These are phyloP conservation scores for Araneus ventricosus DNA, from an alignment of 1,140 invertebrate species.

Conservation along the genomic window DNA sequence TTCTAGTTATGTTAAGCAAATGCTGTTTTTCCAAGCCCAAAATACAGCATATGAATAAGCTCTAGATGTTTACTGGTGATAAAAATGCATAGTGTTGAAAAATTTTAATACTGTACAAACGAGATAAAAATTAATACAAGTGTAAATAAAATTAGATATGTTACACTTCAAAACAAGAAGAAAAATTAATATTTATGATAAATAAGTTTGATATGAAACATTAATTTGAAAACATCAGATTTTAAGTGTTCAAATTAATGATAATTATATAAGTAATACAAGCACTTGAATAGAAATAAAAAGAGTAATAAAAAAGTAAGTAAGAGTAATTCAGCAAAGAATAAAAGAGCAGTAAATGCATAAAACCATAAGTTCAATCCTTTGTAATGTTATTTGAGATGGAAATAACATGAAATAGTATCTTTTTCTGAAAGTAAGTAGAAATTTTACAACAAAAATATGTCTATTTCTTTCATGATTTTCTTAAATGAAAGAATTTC, in stretches of 20 bases:
- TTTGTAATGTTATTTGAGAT: no score
- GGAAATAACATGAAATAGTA: no score
- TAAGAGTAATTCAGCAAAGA: background rate
- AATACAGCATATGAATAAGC: slow-evolving; percentile 13
- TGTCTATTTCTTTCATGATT: no score
- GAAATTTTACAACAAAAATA: no score
- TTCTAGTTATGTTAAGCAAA: background rate
- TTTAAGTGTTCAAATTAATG: no score
- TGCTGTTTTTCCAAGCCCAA: background rate
- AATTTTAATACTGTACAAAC: background rate
- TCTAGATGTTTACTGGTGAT: background rate
- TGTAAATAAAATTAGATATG: background rate
- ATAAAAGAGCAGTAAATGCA: background rate
- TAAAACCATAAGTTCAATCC: background rate
- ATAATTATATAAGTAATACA: background rate
- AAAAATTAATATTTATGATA: no score
- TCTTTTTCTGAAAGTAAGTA: no score
- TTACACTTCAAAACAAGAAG: background rate
- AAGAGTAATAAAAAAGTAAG: background rate
- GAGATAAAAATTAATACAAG: background rate
- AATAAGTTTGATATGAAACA: no score
- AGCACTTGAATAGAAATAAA: background rate
- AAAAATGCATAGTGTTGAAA: background rate
- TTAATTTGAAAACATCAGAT: no score
- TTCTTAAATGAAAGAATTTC: no score